Percentiles rank a stretch among this genome's conserved stretches.
These are phyloP conservation scores for Acanthurus leucopareius DNA, from an alignment of 2,797 vertebrate species.

Conservation along the genomic window DNA sequence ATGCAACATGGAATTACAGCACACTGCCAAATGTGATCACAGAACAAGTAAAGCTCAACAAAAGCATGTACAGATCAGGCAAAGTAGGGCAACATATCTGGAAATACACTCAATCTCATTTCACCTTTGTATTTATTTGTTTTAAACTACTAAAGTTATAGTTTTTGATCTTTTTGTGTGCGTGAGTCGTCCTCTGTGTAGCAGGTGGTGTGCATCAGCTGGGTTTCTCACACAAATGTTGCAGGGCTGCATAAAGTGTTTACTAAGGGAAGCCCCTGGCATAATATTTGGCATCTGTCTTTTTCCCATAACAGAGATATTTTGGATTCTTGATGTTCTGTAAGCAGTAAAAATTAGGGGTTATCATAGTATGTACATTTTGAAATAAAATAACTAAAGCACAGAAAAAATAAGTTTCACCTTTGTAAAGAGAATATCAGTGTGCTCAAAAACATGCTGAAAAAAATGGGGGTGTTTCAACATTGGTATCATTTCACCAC, in stretches of 20 bases:
- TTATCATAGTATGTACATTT: background rate
- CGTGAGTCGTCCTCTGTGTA: background rate
- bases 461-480: background rate
- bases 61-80: background rate
- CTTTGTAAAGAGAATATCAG: background rate
- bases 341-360: background rate
- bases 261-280: background rate
- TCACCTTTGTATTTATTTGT: background rate
- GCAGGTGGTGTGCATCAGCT: constrained; percentile 11
- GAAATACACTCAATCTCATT: background rate
- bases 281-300: background rate
- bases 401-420: too few species aligned
- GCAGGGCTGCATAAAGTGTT: background rate
- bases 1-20: background rate
- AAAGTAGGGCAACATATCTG: background rate
- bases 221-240: background rate
- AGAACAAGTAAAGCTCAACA: background rate
- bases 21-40: background rate
- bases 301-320: background rate
- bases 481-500: background rate
- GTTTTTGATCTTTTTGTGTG: background rate
- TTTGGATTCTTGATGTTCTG: background rate
- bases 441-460: too few species aligned
- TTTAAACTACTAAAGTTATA: background rate
- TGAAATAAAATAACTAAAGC: background rate